Percentiles rank a stretch among this genome's conserved stretches.
These are phyloP conservation scores for Sarcophilus harrisii DNA, from an alignment of 2,797 vertebrate species.

Conservation along the genomic window DNA sequence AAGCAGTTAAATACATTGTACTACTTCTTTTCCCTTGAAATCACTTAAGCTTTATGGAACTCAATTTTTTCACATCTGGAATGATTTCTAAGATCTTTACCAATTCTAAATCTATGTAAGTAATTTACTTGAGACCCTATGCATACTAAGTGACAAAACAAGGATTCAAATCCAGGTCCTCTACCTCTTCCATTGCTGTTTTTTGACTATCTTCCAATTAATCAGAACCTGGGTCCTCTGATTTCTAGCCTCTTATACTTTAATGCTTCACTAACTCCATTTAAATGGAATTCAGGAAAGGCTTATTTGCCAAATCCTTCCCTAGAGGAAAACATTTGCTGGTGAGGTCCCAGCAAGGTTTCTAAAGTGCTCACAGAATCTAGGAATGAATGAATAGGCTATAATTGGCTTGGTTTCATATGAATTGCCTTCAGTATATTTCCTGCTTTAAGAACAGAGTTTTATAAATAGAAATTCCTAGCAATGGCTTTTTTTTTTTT, in stretches of 20 bases:
- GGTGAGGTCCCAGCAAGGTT: neutral
- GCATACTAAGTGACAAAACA: neutral
- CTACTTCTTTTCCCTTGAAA: neutral
- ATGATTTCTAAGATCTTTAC: neutral
- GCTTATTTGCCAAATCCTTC: neutral
- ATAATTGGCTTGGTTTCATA: neutral
- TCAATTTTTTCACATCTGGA: neutral
- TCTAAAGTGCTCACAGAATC: neutral
- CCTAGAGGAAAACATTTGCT: neutral
- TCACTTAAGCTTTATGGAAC: neutral
- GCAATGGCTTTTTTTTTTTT: slow-evolving; percentile 3
- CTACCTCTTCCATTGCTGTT: neutral
- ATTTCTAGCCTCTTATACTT: neutral
- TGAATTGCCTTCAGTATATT: neutral
- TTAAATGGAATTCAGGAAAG: neutral
- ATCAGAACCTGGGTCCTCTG: neutral
- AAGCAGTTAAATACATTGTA: neutral
- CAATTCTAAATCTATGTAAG: neutral
- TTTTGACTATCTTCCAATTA: neutral
- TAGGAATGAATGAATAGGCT: neutral
- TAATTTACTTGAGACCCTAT: neutral
- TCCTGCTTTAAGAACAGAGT: neutral
- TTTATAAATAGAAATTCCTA: neutral
- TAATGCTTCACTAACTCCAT: neutral
- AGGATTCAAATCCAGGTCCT: neutral